phyloP scores from a whole-genome alignment of 2,797 vertebrate genomes.

The Cephalopachus bancanus region DNA sequence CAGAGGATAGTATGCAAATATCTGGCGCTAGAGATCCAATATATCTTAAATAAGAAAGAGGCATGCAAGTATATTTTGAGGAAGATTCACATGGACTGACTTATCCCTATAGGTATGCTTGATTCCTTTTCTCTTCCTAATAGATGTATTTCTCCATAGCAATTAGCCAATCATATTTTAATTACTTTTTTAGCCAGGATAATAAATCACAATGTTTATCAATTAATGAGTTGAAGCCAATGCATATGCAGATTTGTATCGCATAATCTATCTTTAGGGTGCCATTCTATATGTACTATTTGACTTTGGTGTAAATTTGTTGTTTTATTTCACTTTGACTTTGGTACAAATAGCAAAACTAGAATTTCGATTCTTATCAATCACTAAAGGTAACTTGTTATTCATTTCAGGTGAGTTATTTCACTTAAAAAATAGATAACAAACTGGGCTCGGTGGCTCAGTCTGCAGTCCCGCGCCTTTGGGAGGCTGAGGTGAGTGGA shows the following conservation, averaged over 20 bases:
- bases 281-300: not conserved
- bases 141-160: not conserved
- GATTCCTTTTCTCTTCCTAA: not conserved
- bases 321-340: not conserved
- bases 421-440: not conserved
- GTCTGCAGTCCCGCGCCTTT: too few species aligned
- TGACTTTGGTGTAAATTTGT: not conserved
- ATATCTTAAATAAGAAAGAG: not conserved
- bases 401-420: not conserved
- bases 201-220: not conserved
- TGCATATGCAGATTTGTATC: not conserved
- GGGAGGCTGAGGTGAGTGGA: too few species aligned
- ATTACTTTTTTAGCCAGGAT: not conserved
- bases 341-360: not conserved
- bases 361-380: not conserved
- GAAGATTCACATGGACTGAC: not conserved
- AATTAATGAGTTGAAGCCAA: not conserved
- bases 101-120: not conserved
- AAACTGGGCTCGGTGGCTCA: too few species aligned
- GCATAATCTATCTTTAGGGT: not conserved
- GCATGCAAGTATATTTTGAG: not conserved
- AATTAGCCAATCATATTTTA: not conserved
- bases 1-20: not conserved
- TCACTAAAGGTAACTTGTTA: not conserved
- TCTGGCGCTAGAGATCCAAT: accelerated